phyloP scores from a whole-genome alignment of 2,888 invertebrate species.

The Homarus gammarus region DNA sequence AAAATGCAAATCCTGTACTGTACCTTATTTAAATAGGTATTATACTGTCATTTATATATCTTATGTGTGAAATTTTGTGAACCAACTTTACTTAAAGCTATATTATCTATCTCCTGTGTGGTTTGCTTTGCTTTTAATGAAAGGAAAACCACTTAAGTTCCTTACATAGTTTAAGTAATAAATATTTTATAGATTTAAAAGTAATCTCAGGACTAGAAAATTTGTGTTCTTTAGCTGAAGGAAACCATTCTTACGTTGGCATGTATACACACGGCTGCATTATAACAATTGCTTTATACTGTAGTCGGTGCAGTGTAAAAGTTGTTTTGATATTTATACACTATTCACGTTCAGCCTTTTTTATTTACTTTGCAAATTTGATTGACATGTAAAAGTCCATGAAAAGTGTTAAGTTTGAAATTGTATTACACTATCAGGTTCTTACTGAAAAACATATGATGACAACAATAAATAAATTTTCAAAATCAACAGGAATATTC shows the following conservation, averaged over 20 bases:
- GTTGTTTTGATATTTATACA: slow-evolving; percentile 1
- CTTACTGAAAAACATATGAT: not conserved
- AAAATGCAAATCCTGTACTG: too few relatives aligned
- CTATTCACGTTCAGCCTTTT: not conserved
- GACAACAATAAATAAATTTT: not conserved
- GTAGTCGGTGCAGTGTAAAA: not conserved
- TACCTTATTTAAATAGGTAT: too few relatives aligned
- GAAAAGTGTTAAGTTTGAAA: not conserved
- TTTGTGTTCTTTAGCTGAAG: not conserved
- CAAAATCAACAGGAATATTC: too few relatives aligned
- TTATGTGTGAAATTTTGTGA: too few relatives aligned
- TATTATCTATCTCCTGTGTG: too few relatives aligned
- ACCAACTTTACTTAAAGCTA: too few relatives aligned
- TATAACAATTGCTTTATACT: not conserved
- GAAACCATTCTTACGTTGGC: not conserved
- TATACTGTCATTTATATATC: too few relatives aligned
- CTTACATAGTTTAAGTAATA: not conserved
- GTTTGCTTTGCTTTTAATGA: too few relatives aligned
- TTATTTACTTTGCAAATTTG: not conserved
- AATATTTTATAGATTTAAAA: not conserved
- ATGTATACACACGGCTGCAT: not conserved
- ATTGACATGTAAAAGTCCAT: not conserved
- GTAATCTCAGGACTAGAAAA: too few relatives aligned
- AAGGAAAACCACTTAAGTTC: not conserved
- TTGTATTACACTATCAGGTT: not conserved